Conservation (phyloP, 2,113 vertebrate species). For the Nannospalax galili region DNA sequence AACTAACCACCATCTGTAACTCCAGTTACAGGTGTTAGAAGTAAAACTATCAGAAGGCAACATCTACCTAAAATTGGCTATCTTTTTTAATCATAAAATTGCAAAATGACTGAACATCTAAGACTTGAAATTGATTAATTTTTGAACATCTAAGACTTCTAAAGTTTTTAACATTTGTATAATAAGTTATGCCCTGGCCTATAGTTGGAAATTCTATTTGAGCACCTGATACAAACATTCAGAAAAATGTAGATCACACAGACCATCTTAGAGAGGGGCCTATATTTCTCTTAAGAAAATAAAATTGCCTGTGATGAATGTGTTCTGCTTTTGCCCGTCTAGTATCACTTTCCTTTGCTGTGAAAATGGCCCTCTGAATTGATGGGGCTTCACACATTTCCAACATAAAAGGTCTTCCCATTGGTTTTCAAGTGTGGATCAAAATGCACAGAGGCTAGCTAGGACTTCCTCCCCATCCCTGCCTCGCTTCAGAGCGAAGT, state of each 20-base stretch:
- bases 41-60: constrained; percentile 36
- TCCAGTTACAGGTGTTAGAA: too few relatives aligned
- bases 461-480: background rate
- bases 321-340: background rate
- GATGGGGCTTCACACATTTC: background rate
- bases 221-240: background rate
- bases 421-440: background rate
- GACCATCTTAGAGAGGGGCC: constrained; percentile 61
- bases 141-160: background rate
- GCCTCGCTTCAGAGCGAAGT: constrained; percentile 6
- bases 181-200: background rate
- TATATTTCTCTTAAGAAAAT: constrained; percentile 73
- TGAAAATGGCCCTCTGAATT: background rate
- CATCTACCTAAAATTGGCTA: constrained; percentile 25
- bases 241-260: constrained; percentile 50
- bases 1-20: too few relatives aligned
- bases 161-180: background rate
- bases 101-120: constrained; percentile 39
- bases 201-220: background rate
- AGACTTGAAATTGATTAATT: too few relatives aligned
- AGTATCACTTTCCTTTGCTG: background rate
- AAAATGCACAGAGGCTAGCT: background rate
- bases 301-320: background rate
- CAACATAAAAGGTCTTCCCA: background rate
- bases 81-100: constrained; percentile 33